These are phyloP conservation scores for Bombus huntii DNA, from an alignment of 1,140 invertebrate species.

Conservation along the genomic window DNA sequence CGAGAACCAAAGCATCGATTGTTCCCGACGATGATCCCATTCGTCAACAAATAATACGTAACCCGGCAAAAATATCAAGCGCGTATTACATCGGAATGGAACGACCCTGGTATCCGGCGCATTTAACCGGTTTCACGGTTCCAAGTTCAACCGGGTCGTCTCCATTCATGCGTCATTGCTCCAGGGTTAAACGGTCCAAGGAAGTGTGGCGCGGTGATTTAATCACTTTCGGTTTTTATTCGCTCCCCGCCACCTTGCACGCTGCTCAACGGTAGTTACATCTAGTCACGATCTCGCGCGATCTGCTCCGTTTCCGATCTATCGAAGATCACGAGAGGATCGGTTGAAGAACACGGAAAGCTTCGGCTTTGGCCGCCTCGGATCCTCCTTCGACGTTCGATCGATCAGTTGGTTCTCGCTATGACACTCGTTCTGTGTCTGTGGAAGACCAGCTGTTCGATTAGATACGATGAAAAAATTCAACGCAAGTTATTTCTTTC, in stretches of 20 bases:
- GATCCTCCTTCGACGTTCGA: not conserved
- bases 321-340: not conserved
- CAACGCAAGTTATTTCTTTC: too few species aligned
- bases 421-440: not conserved
- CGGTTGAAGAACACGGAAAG: not conserved
- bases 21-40: not conserved
- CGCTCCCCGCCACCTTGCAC: not conserved
- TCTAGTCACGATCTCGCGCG: constrained; percentile 39
- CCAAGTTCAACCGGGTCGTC: constrained; percentile 40
- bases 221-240: constrained; percentile 59
- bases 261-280: constrained; percentile 11
- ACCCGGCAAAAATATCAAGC: not conserved
- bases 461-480: not conserved
- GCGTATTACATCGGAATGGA: not conserved
- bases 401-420: not conserved
- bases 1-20: not conserved
- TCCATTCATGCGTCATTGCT: constrained; percentile 53
- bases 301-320: not conserved
- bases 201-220: constrained; percentile 61
- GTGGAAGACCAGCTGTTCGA: not conserved
- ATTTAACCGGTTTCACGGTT: constrained; percentile 35
- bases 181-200: constrained; percentile 59
- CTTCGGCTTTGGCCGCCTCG: too few species aligned
- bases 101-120: not conserved
- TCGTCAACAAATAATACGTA: not conserved